Percentiles rank a stretch among this genome's conserved stretches.
These are phyloP conservation scores for Danionella cerebrum DNA, from an alignment of 2,113 vertebrate genomes.

Conservation along the genomic window DNA sequence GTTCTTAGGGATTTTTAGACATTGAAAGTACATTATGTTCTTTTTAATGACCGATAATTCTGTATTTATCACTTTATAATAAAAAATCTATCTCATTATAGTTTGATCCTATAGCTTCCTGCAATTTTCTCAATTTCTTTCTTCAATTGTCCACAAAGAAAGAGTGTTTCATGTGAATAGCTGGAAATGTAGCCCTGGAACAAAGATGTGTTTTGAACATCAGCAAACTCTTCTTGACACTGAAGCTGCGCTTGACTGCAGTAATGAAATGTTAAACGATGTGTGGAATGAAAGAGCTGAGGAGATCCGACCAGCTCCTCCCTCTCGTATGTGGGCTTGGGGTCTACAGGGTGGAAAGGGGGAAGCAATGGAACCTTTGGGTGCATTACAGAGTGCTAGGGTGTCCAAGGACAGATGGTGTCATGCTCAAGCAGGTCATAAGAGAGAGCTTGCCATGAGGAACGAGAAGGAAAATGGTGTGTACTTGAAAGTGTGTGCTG, in stretches of 20 bases:
- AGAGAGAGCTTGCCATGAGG: slow-evolving; percentile 19
- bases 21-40: no score
- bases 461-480: slow-evolving; percentile 26
- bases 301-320: slow-evolving; percentile 16
- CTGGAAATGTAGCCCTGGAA: background rate
- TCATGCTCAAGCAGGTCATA: slow-evolving; percentile 32
- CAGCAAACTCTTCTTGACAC: slow-evolving; percentile 28
- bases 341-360: background rate
- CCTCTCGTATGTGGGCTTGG: background rate
- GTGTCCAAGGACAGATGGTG: slow-evolving; percentile 24
- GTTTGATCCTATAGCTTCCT: no score
- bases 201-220: slow-evolving; percentile 17
- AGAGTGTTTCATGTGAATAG: no score
- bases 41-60: no score
- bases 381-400: slow-evolving; percentile 14
- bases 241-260: slow-evolving; percentile 18
- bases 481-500: background rate
- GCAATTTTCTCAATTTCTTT: no score
- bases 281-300: slow-evolving; percentile 34
- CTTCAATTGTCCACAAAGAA: no score
- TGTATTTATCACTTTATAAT: no score
- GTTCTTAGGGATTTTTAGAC: no score
- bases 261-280: slow-evolving; percentile 46
- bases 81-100: no score
- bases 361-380: background rate